Evolutionary conservation across 2,888 invertebrate species (phyloP).

Genomic region (Calameuta idolon): DNA sequence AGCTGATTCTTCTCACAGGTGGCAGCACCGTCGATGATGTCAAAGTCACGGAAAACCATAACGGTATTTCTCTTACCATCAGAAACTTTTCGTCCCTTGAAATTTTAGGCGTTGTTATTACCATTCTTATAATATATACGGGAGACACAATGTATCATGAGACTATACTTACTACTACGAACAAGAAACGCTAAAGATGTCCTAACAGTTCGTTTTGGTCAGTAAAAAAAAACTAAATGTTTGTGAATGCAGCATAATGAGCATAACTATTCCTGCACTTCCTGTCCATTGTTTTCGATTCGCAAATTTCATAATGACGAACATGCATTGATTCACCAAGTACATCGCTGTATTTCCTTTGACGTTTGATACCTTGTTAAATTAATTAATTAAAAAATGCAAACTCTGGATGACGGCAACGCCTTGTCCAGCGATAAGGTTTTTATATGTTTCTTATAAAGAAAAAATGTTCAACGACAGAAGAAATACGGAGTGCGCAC

Average conservation of each 20-base stretch:
- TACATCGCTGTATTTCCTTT: neutral
- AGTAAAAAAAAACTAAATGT: neutral
- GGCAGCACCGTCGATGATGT: neutral
- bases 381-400: neutral
- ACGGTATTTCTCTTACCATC: neutral
- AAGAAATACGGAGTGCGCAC: neutral
- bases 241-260: neutral
- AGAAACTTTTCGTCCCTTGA: neutral
- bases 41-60: no score
- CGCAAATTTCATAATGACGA: neutral
- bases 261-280: neutral
- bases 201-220: neutral
- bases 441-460: neutral
- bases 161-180: neutral
- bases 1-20: neutral
- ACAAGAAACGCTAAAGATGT: neutral
- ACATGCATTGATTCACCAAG: neutral
- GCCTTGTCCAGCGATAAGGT: neutral
- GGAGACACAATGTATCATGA: neutral
- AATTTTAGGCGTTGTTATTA: neutral
- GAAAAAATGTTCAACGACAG: neutral
- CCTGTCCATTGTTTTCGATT: neutral
- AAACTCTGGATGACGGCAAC: neutral
- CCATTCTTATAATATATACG: neutral
- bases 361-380: neutral